Evolutionary conservation across 2,797 vertebrate genomes (phyloP).

Genomic region (Enoplosus armatus): DNA sequence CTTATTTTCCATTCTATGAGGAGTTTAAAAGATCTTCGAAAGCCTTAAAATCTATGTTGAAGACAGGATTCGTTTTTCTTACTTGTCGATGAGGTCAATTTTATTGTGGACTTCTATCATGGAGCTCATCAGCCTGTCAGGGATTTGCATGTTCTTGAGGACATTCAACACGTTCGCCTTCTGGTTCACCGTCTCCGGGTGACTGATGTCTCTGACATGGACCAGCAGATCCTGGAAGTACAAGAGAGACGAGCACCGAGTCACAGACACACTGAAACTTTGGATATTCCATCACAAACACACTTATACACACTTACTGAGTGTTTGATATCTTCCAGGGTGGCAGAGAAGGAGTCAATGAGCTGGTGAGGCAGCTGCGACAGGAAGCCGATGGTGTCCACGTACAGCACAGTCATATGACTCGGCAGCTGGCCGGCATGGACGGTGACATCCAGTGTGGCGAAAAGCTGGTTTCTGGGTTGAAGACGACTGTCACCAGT

Average conservation of each 20-base stretch:
- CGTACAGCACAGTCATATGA: conserved; percentile 88
- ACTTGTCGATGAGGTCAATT: conserved; percentile 91
- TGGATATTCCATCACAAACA: background rate
- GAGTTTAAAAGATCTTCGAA: background rate
- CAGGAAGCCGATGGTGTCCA: conserved; percentile 97
- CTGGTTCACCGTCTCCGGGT: conserved; percentile 92
- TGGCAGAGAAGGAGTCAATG: conserved; percentile 94
- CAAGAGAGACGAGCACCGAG: background rate
- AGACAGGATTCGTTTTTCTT: conserved; percentile 63
- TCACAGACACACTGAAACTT: background rate
- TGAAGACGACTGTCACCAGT: conserved; percentile 88
- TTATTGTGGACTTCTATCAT: conserved; percentile 96
- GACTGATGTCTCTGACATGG: conserved; percentile 94
- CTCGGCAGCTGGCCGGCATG: conserved; percentile 91
- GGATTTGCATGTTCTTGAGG: conserved; percentile 88
- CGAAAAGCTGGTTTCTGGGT: conserved; percentile 93
- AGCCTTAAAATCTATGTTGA: background rate
- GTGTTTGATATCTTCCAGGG: conserved; percentile 91
- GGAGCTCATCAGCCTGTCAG: conserved; percentile 86
- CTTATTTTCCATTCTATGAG: background rate
- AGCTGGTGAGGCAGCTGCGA: conserved; percentile 94
- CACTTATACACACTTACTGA: no score
- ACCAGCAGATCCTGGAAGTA: conserved; percentile 90
- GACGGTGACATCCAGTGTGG: conserved; percentile 93
- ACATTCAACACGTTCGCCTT: conserved; percentile 90